phyloP scores from a whole-genome alignment of 2,888 invertebrate genomes.

The Crioceris asparagi region DNA sequence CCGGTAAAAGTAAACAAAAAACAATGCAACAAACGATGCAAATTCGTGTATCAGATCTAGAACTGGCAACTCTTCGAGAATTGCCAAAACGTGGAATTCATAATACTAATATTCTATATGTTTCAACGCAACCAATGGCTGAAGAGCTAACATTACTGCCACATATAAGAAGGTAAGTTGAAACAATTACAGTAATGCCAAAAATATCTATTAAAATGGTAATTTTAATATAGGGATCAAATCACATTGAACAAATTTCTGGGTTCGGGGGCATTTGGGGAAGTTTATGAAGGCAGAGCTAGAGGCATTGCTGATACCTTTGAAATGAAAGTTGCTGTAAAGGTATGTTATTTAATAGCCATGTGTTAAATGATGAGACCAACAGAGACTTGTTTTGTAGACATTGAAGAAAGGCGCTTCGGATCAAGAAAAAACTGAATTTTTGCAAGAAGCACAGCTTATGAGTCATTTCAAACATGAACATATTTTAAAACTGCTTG shows the following conservation, averaged over 20 bases:
- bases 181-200: slow-evolving; percentile 3
- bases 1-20: slow-evolving; percentile 48
- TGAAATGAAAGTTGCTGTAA: slow-evolving; percentile 80
- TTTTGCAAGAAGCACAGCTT: slow-evolving; percentile 90
- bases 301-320: slow-evolving; percentile 49
- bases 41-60: slow-evolving; percentile 55
- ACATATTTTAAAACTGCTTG: slow-evolving; percentile 84
- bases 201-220: too few relatives aligned
- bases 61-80: slow-evolving; percentile 76
- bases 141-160: slow-evolving; percentile 64
- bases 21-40: slow-evolving; percentile 44
- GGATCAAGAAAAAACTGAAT: slow-evolving; percentile 82
- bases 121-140: slow-evolving; percentile 41
- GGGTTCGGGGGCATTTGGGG: slow-evolving; percentile 94
- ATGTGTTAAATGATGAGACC: slow-evolving; percentile 1
- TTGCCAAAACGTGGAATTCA: slow-evolving; percentile 66
- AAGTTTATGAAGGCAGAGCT: slow-evolving; percentile 89
- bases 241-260: slow-evolving; percentile 80
- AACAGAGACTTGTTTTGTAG: slow-evolving; percentile 36
- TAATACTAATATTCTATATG: slow-evolving; percentile 76
- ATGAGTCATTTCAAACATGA: slow-evolving; percentile 98
- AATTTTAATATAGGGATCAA: slow-evolving; percentile 49
- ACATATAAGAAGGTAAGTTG: slow-evolving; percentile 56
- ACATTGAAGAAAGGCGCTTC: slow-evolving; percentile 86
- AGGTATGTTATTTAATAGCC: slow-evolving; percentile 44